Evolutionary conservation across 1,140 invertebrate genomes (phyloP).

Genomic region (Drosophila seguyi): DNA sequence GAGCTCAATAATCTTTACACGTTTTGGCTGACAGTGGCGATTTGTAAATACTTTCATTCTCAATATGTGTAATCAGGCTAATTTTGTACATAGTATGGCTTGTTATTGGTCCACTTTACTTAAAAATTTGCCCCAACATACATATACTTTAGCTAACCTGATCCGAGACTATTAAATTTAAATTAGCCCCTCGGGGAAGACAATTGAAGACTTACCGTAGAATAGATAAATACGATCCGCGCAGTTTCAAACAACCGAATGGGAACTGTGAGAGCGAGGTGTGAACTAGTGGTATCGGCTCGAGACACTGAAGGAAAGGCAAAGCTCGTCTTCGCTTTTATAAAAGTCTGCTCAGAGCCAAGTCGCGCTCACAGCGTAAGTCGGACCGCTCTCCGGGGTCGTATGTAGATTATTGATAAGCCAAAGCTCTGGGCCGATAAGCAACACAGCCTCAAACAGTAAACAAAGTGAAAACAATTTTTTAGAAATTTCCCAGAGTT

Average conservation of each 20-base stretch:
- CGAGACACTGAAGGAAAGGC: conserved; percentile 68
- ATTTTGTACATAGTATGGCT: conserved; percentile 2
- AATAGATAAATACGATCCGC: conserved; percentile 39
- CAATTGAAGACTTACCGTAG: conserved; percentile 52
- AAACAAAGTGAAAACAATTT: conserved; percentile 62
- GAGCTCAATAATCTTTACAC: neutral
- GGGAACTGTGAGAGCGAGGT: conserved; percentile 18
- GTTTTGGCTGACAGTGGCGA: neutral
- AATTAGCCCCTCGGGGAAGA: conserved; percentile 10
- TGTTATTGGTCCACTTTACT: neutral
- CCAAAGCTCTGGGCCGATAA: conserved; percentile 24
- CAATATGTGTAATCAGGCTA: conserved; percentile 17
- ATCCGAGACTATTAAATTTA: conserved; percentile 14
- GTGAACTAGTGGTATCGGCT: conserved; percentile 40
- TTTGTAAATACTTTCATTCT: conserved; percentile 9
- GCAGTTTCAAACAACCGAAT: conserved; percentile 20
- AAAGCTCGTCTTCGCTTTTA: conserved; percentile 61
- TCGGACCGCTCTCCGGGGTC: conserved; percentile 22
- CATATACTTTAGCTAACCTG: neutral
- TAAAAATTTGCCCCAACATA: neutral
- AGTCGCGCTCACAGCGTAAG: conserved; percentile 16
- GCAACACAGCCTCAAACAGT: conserved; percentile 23
- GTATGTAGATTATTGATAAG: conserved; percentile 52
- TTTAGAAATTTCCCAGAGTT: conserved; percentile 47
- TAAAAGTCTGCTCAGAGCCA: conserved; percentile 51